Evolutionary conservation across 2,797 vertebrate species (phyloP).

Genomic region (Gobionotothen gibberifrons): DNA sequence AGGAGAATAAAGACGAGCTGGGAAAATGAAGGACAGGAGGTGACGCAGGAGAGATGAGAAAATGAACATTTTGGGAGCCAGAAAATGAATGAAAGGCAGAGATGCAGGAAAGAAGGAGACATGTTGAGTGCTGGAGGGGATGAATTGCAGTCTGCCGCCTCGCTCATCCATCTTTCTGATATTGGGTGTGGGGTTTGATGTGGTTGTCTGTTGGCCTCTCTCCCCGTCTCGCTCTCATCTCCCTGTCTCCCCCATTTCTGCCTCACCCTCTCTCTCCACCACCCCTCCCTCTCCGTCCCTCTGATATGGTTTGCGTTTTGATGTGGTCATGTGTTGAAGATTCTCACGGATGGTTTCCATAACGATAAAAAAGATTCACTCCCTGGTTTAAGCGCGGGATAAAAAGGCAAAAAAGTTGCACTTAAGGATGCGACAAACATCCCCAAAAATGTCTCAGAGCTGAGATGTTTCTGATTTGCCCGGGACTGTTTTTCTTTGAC

Average conservation of each 20-base stretch:
- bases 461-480: slow-evolving; percentile 74
- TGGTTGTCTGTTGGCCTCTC: slow-evolving; percentile 65
- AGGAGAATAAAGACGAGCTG: slow-evolving; percentile 7
- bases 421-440: slow-evolving; percentile 45
- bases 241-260: slow-evolving; percentile 5
- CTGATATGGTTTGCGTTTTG: slow-evolving; percentile 78
- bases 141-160: slow-evolving; percentile 52
- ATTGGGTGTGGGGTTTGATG: slow-evolving; percentile 70
- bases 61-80: slow-evolving; percentile 20
- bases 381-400: slow-evolving; percentile 17
- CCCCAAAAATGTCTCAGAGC: slow-evolving; percentile 41
- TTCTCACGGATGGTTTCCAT: slow-evolving; percentile 80
- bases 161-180: slow-evolving; percentile 76
- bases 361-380: slow-evolving; percentile 75
- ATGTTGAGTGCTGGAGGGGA: slow-evolving; percentile 54
- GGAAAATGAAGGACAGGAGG: slow-evolving; percentile 38
- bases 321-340: slow-evolving; percentile 75
- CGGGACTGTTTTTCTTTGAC: slow-evolving; percentile 63
- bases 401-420: slow-evolving; percentile 34
- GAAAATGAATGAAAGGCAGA: slow-evolving; percentile 51
- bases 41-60: slow-evolving; percentile 35
- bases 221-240: slow-evolving; percentile 16
- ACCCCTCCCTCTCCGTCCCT: slow-evolving; percentile 44
- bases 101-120: slow-evolving; percentile 42
- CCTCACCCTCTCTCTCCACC: slow-evolving; percentile 35